Evolutionary conservation across 2,797 vertebrate genomes (phyloP).

Genomic region (Nyctibius grandis): DNA sequence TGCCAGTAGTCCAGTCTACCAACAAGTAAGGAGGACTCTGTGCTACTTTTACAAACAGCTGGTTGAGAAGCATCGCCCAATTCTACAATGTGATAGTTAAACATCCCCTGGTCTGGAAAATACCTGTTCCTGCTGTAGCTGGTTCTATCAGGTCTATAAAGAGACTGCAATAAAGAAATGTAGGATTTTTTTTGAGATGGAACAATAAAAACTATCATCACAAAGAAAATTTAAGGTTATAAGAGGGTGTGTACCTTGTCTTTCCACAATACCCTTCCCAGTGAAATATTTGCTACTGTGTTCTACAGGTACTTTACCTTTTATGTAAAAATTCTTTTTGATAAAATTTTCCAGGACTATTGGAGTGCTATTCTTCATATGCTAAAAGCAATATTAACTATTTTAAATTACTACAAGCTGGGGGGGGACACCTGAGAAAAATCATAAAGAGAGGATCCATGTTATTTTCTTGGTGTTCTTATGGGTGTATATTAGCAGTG

Average conservation of each 20-base stretch:
- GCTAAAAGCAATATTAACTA: neutral
- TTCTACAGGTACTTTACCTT: neutral
- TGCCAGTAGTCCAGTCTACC: neutral
- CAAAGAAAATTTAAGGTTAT: neutral
- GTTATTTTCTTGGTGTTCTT: neutral
- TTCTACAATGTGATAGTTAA: neutral
- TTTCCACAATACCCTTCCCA: neutral
- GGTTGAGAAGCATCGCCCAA: neutral
- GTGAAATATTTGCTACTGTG: neutral
- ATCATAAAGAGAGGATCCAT: neutral
- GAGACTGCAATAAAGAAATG: neutral
- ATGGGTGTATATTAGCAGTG: neutral
- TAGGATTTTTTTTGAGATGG: neutral
- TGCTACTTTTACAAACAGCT: neutral
- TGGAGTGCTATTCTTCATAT: neutral
- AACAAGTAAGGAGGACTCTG: neutral
- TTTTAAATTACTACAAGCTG: neutral
- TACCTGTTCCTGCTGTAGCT: neutral
- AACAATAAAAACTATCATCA: neutral
- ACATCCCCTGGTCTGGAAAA: neutral
- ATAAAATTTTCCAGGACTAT: neutral
- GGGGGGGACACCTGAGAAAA: neutral
- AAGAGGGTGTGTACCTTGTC: fast-evolving
- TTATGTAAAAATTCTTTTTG: neutral
- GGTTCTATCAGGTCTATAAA: neutral